Evolutionary conservation across 2,888 invertebrate species (phyloP), one percentile per base, ranked within the genome.

Genomic region (Zele albiditarsus): DNA sequence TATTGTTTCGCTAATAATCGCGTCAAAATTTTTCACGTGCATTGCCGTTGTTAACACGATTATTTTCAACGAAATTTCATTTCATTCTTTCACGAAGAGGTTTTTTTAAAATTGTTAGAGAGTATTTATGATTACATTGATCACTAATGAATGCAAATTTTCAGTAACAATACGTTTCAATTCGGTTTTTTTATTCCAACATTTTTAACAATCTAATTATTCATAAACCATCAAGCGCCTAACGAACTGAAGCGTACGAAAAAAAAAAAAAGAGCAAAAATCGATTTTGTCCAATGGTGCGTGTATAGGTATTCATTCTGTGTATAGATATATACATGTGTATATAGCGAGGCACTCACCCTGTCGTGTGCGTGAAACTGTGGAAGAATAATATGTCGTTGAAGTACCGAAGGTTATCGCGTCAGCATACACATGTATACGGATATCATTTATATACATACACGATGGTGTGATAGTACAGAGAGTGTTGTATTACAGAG

Each of bases 191-290:
- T 53, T 33, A 38, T 25, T 16, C 23, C n/a, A 58, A 16, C n/a
- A 25, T 53, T n/a, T 20, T 42, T 16, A 38, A 70, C 60, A 42
- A 60, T 60, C 60, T 70, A 23, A 70, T 70, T 60, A 70, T 27
- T 60, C 42, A 27, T n/a, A 38, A 8, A 58, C 60, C 70, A 58
- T 49, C 60, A n/a, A 14, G 33, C 20, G 23, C 23, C 70, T 70
- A 70, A 70, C 70, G 70, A 70, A 58, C 42, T 60, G 53, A 38
- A 14, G 27, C 70, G 27, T 25, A 53, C 1, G 20, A 53, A 46
- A 6, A 16, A 46, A 46, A 3, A 46, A 46, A 46, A 33, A 33
- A 33, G 8, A 33, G 33, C n/a, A n/a, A 69, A 58, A 70, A 70
- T 70, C 70, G 38, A 70, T 70, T 38, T 38, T 58, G 38, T 58